Percentiles rank a stretch among this genome's conserved stretches.
Evolutionary conservation across 2,113 vertebrate species (phyloP).

Genomic region (Myotis yumanensis): DNA sequence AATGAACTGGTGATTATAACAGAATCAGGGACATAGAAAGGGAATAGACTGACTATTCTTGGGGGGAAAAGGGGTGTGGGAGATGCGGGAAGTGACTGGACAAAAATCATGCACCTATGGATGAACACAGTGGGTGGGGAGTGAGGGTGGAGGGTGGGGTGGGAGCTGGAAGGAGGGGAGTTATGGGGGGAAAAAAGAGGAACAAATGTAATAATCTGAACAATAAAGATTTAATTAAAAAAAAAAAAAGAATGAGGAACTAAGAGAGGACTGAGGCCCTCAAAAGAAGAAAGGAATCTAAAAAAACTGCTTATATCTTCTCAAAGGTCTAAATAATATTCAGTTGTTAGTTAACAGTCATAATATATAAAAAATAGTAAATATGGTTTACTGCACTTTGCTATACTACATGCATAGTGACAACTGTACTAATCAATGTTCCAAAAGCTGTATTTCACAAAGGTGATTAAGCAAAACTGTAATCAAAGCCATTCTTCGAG

Average conservation of each 20-base stretch:
- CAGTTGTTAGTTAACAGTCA: constrained; percentile 34
- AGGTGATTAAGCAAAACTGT: constrained; percentile 33
- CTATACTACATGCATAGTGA: background rate
- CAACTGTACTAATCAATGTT: constrained; percentile 2
- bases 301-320: constrained; percentile 25
- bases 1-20: too few species aligned
- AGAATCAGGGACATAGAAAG: too few species aligned
- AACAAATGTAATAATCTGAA: too few species aligned
- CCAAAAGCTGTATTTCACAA: constrained; percentile 20
- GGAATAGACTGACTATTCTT: too few species aligned
- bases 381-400: background rate
- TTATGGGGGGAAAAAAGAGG: too few species aligned
- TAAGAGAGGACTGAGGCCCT: background rate
- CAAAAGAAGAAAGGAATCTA: background rate
- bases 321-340: constrained; percentile 11
- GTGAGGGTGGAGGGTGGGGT: too few species aligned
- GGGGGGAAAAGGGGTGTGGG: too few species aligned
- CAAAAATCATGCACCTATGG: too few species aligned
- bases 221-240: too few species aligned
- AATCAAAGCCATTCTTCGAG: constrained; percentile 5
- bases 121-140: too few species aligned
- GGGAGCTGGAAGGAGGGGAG: too few species aligned
- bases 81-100: too few species aligned
- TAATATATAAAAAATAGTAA: constrained; percentile 35
- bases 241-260: background rate